Evolutionary conservation across 1,140 invertebrate species (phyloP).

Genomic region (Charaxes varanes): DNA sequence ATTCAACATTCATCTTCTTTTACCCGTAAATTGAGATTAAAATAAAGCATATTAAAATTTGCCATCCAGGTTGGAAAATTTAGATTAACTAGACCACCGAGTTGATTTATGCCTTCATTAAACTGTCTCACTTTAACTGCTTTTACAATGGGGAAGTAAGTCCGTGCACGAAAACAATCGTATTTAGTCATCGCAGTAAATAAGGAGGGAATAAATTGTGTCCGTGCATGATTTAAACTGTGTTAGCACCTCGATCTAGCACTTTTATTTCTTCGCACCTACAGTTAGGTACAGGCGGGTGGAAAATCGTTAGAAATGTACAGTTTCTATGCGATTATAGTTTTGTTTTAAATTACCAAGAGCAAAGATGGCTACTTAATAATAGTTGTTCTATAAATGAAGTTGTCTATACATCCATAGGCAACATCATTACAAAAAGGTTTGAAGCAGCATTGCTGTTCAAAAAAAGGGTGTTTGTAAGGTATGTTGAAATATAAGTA

Average conservation of each 20-base stretch:
- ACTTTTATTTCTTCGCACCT: slow-evolving; percentile 29
- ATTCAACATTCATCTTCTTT: no score
- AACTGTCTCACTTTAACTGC: slow-evolving; percentile 4
- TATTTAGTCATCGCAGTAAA: slow-evolving; percentile 5
- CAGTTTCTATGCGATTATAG: no score
- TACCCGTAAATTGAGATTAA: no score
- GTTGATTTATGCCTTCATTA: slow-evolving; percentile 6
- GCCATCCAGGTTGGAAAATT: no score
- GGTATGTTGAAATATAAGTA: no score
- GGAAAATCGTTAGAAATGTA: slow-evolving; percentile 5
- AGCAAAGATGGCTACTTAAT: no score
- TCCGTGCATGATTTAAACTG: slow-evolving; percentile 28
- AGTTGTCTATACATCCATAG: no score
- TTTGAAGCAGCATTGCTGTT: background rate
- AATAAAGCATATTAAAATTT: no score
- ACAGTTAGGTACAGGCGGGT: slow-evolving; percentile 14
- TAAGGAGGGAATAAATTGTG: slow-evolving; percentile 20
- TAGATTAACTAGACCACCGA: slow-evolving; percentile 2
- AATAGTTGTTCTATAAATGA: no score
- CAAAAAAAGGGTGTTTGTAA: no score
- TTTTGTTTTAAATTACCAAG: no score
- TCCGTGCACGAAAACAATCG: slow-evolving; percentile 7
- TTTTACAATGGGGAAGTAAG: background rate
- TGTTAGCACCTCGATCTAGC: slow-evolving; percentile 31
- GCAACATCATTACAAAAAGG: no score